Evolutionary conservation across 2,113 vertebrate genomes (phyloP), one percentile per base, ranked within the genome.

Genomic region (Coracopsis vasa): DNA sequence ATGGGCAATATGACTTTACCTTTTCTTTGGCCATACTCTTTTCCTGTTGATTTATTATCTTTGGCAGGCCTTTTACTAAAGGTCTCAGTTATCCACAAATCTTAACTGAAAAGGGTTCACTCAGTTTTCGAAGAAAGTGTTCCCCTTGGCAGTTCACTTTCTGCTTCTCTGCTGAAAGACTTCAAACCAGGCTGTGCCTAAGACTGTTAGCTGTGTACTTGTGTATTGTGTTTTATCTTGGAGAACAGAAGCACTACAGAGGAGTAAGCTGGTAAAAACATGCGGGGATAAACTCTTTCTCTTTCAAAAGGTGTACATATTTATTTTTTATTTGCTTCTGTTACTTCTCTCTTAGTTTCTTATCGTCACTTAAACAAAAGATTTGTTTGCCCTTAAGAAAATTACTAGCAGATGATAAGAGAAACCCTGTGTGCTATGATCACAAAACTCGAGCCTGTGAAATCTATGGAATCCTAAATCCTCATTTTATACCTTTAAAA

Each of bases 371-470:
- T 69, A 86, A 95, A 92, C 58, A 96, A 96, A 91, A 96, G 51
- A n/a, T 88, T 95, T 95, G 42, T 94, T 71, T 95, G 74, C 77
- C 96, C 86, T 95, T 45, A 92, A 95, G 74, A 89, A 69, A 95
- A 94, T 90, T 84, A 75, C 82, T 92, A 93, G 73, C 90, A 95
- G 66, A 69, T 94, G 87, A 83, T 77, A 96, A 96, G 69, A 87
- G 93, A 92, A 85, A 86, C 41, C n/a, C 90, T 94, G 71, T 89
- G 66, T 95, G 86, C 90, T 97, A 72, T 82, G 82, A 81, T 35
- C 89, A 96, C 70, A 91, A 97, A 94, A 91, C 54, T 92, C 3
- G 9, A 81, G 58, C 16, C 21, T 35, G 33, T 58, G 56, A 58
- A 35, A 58, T 48, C 80, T 94, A 91, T 94, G 81, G 84, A 87